Conservation (phyloP, 2,888 invertebrate species). For the Cantharis rufa region DNA sequence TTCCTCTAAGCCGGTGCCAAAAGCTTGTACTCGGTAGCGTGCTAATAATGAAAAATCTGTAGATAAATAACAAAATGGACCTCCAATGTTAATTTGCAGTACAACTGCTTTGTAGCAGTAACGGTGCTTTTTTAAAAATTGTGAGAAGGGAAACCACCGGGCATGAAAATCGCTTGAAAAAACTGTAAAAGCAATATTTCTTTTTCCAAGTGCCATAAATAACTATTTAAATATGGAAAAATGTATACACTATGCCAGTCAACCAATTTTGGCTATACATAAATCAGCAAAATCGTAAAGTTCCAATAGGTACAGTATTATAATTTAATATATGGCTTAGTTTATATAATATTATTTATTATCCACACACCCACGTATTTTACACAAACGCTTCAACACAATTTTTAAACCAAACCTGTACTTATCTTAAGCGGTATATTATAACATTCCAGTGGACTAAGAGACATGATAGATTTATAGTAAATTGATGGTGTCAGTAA, state of each 20-base stretch:
- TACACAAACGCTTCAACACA: slow-evolving; percentile 8
- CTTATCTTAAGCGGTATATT: slow-evolving; percentile 13
- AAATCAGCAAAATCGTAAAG: neutral
- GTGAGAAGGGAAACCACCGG: neutral
- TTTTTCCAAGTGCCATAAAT: neutral
- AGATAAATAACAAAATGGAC: too few species aligned
- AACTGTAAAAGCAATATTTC: neutral
- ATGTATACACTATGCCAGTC: neutral
- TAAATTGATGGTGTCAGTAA: slow-evolving; percentile 12
- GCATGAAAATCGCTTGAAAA: neutral
- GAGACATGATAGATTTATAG: slow-evolving; percentile 9
- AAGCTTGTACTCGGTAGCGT: neutral
- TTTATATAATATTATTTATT: slow-evolving; percentile 6
- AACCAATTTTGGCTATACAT: neutral
- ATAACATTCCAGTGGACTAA: slow-evolving; percentile 9
- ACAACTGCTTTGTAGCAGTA: too few species aligned
- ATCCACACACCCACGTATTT: slow-evolving; percentile 14
- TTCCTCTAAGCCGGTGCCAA: neutral
- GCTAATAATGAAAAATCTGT: too few species aligned
- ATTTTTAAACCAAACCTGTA: slow-evolving; percentile 15
- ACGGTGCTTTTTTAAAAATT: neutral
- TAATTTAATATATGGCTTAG: neutral
- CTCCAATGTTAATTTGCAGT: too few species aligned
- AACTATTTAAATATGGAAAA: neutral
- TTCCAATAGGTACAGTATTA: neutral